These are phyloP conservation scores for Protonibea diacanthus DNA, from an alignment of 2,797 vertebrate genomes.

Conservation along the genomic window DNA sequence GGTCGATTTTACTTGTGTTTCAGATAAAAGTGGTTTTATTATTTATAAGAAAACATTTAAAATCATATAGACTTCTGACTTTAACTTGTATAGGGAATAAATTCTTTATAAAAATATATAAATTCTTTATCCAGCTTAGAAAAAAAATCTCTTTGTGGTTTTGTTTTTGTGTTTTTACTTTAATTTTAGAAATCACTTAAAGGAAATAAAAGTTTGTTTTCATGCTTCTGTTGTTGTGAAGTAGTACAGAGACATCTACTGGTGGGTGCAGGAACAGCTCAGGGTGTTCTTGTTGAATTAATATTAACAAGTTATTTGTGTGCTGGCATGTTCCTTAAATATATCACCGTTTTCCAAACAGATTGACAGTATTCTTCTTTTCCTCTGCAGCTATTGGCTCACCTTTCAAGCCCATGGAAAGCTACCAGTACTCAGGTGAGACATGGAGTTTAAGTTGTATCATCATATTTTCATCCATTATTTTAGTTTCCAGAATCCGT, in stretches of 20 bases:
- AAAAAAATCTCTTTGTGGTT: too few relatives aligned
- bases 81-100: neutral
- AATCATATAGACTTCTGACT: neutral
- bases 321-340: neutral
- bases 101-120: too few relatives aligned
- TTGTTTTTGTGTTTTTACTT: neutral
- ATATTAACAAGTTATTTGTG: neutral
- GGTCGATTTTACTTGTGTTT: neutral
- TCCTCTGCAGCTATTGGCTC: slow-evolving; percentile 92
- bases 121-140: neutral
- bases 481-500: neutral
- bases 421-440: slow-evolving; percentile 98
- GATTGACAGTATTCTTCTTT: slow-evolving; percentile 2
- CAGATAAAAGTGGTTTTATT: neutral
- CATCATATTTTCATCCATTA: neutral
- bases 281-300: neutral
- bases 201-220: neutral
- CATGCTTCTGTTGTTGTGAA: slow-evolving; percentile 1
- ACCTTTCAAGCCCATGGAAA: slow-evolving; percentile 98
- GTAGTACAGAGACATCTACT: slow-evolving; percentile 49
- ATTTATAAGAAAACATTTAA: neutral
- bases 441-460: neutral
- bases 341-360: neutral
- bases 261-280: slow-evolving; percentile 33
- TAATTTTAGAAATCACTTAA: neutral